Conservation (phyloP, 2,888 invertebrate species). For the Dynastes hyllus region DNA sequence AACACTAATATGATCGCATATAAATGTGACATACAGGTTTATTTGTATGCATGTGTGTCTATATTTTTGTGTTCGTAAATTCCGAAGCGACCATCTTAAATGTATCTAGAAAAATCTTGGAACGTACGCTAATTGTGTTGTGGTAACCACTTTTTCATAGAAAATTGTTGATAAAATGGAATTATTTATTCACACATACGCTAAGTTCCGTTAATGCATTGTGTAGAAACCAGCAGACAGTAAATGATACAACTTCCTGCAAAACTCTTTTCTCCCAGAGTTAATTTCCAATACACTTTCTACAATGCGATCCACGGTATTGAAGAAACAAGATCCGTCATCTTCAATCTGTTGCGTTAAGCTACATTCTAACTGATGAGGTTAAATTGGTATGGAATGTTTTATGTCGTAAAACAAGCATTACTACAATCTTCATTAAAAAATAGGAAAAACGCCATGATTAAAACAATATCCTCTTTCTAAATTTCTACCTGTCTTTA, state of each 20-base stretch:
- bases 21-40: conserved; percentile 25
- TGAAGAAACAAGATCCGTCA: neutral
- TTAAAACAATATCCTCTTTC: too few relatives aligned
- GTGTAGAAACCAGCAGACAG: conserved; percentile 2
- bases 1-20: conserved; percentile 51
- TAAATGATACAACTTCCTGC: conserved; percentile 20
- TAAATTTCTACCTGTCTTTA: too few relatives aligned
- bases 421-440: too few relatives aligned
- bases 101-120: neutral
- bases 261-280: conserved; percentile 9
- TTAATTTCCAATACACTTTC: conserved; percentile 28
- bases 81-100: neutral
- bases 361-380: too few relatives aligned
- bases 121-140: neutral
- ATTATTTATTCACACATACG: neutral
- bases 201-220: neutral
- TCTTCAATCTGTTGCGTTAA: conserved; percentile 8
- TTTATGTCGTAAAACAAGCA: too few relatives aligned
- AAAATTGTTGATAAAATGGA: neutral
- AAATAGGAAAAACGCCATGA: too few relatives aligned
- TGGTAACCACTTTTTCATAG: neutral
- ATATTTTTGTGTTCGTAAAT: conserved; percentile 6
- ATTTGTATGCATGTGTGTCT: conserved; percentile 2
- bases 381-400: too few relatives aligned
- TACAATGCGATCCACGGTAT: neutral